Evolutionary conservation across 2,797 vertebrate genomes (phyloP).

Genomic region (Molossus alvarezi): DNA sequence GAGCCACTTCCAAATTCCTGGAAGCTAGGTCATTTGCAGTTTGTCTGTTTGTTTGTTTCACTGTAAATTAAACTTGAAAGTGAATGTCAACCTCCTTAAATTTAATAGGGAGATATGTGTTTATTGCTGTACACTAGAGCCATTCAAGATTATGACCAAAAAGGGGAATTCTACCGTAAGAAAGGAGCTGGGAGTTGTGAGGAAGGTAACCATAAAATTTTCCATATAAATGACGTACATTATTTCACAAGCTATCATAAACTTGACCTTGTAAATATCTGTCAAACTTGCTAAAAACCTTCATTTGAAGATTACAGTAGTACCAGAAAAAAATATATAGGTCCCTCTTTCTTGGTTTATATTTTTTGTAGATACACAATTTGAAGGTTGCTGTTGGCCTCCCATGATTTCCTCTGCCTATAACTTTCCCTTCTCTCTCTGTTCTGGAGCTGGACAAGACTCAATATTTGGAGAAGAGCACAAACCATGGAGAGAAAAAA

Average conservation of each 20-base stretch:
- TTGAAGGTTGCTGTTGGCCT: not conserved
- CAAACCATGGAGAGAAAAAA: not conserved
- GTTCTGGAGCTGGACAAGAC: not conserved
- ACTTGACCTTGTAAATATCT: constrained; percentile 65
- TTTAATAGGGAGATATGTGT: constrained; percentile 1
- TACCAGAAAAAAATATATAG: not conserved
- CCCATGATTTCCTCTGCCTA: not conserved
- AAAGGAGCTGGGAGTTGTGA: not conserved
- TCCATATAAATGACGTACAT: not conserved
- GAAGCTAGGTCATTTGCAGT: not conserved
- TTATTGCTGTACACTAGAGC: not conserved
- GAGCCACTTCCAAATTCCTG: not conserved
- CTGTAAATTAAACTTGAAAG: constrained; percentile 28
- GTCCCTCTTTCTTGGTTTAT: not conserved
- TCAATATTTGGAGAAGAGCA: not conserved
- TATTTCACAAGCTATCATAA: constrained; percentile 15
- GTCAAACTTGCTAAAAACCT: not conserved
- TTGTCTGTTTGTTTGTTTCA: constrained; percentile 24
- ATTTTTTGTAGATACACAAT: constrained; percentile 27
- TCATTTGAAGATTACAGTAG: not conserved
- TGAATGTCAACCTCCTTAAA: not conserved
- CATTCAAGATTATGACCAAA: not conserved
- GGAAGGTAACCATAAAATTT: not conserved
- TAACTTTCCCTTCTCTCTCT: not conserved
- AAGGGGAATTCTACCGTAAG: not conserved